Base-by-base conservation (phyloP, 1,140 invertebrate species). In the Anastrepha ludens region DNA sequence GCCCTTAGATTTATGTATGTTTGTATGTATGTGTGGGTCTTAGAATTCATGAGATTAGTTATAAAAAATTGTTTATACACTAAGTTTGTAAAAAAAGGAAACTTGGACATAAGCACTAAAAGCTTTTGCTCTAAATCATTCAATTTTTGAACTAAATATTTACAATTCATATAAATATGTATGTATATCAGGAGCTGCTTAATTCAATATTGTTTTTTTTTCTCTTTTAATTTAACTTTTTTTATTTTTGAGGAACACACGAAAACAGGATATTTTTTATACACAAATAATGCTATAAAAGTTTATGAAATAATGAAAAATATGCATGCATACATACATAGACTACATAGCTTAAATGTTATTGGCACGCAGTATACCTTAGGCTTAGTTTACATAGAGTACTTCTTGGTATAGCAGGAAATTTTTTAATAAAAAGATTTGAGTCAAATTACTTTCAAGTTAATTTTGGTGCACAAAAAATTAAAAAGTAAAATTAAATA, bases 251-350 rank as follows among this genome's bases (percentile, higher is more conserved):
- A 88, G 89, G 85, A 88, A 13, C 88, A 87, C 87, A 87, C 60
- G 20, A 89, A 89, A 70, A 89, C 78, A 87, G 89, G 89, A 89
- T 89, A 87, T 88, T 89, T 88, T 86, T 90, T 88, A 89, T 15
- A 90, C 86, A 90, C 67, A n/a, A 41, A 41, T 86, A 87, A 81
- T 87, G 60, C 62, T 86, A 47, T 47, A 87, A 41, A 87, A 41
- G 85, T 58, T 17, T 60, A 67, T 47, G 55, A 64, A 41, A 58
- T 87, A 87, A 88, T 60, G 47, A 89, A 87, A 89, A 87, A 89
- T 89, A 89, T 62, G 8, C n/a, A 13, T 3, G 15, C 50, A 15
- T 58, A 41, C 8, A 50, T 81, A 81, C n/a, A 55, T 13, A 62
- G 15, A 62, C 17, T 17, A 62, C 15, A 4, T 17, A n/a, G 29